A percentile compares a stretch with the other conserved stretches of the same genome.
These are phyloP conservation scores for Campopleginae sp. DNA, from an alignment of 2,888 invertebrate species.

Conservation along the genomic window DNA sequence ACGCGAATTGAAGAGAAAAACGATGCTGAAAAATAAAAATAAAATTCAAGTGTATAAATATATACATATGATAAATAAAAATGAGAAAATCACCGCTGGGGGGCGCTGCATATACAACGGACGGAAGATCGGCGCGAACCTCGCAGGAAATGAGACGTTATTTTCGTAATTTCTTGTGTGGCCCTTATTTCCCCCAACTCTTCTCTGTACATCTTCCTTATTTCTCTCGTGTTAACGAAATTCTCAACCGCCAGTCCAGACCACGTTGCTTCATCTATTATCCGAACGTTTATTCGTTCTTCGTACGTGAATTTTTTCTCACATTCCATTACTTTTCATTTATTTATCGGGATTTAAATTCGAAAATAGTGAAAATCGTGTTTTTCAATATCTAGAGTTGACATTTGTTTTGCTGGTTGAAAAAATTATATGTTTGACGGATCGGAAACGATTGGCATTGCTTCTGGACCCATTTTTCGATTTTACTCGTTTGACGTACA, in stretches of 20 bases:
- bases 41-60: neutral
- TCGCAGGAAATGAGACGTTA: conserved; percentile 78
- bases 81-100: conserved; percentile 43
- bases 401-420: no score
- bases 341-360: no score
- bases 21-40: conserved; percentile 46
- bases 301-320: neutral
- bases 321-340: no score
- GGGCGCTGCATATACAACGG: conserved; percentile 59
- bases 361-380: no score
- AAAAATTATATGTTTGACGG: no score
- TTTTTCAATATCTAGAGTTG: no score
- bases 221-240: conserved; percentile 44
- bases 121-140: conserved; percentile 65
- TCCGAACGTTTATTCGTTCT: conserved; percentile 6
- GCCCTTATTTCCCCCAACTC: conserved; percentile 56
- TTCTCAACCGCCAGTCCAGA: conserved; percentile 39
- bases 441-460: neutral
- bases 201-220: conserved; percentile 59
- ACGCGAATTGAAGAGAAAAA: conserved; percentile 56
- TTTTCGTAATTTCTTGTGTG: conserved; percentile 70
- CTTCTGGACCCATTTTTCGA: neutral
- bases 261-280: conserved; percentile 62
- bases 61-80: neutral
- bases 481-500: neutral